phyloP scores from a whole-genome alignment of 2,797 vertebrate genomes.

The Zalophus californianus region DNA sequence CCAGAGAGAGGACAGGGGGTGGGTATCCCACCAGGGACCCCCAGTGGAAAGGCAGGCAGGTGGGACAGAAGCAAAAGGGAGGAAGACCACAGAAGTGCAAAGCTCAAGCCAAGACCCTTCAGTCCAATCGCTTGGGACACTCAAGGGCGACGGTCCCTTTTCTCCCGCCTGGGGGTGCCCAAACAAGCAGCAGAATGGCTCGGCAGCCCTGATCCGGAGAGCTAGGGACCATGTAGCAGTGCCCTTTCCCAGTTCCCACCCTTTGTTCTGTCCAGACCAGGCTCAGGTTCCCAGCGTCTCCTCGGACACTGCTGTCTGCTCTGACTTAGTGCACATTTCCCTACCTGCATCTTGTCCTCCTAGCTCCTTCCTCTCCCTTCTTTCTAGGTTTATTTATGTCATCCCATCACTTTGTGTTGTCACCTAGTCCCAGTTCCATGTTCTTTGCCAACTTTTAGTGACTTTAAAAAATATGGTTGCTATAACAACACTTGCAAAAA shows the following conservation, averaged over 20 bases:
- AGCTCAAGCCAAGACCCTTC: background rate
- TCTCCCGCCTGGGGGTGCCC: background rate
- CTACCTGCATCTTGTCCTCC: background rate
- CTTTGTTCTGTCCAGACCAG: background rate
- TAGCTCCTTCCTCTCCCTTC: background rate
- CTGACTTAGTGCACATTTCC: background rate
- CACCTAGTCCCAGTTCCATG: conserved; percentile 24
- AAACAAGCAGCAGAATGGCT: background rate
- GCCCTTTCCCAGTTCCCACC: background rate
- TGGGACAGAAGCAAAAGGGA: background rate
- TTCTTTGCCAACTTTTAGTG: conserved; percentile 51
- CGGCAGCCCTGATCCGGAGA: background rate
- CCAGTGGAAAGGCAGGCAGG: background rate
- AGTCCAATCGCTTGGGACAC: background rate
- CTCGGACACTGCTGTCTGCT: background rate
- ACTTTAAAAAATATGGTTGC: conserved; percentile 74
- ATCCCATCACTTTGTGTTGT: conserved; percentile 59
- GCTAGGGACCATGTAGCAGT: background rate
- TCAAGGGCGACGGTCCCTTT: background rate
- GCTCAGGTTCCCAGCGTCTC: background rate
- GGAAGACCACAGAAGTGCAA: background rate
- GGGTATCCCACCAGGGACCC: background rate
- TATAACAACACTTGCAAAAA: conserved; percentile 70
- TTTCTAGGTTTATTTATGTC: conserved; percentile 58
- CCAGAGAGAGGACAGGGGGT: background rate